Base-by-base conservation (phyloP, 2,888 invertebrate species). In the Frankliniella intonsa region DNA sequence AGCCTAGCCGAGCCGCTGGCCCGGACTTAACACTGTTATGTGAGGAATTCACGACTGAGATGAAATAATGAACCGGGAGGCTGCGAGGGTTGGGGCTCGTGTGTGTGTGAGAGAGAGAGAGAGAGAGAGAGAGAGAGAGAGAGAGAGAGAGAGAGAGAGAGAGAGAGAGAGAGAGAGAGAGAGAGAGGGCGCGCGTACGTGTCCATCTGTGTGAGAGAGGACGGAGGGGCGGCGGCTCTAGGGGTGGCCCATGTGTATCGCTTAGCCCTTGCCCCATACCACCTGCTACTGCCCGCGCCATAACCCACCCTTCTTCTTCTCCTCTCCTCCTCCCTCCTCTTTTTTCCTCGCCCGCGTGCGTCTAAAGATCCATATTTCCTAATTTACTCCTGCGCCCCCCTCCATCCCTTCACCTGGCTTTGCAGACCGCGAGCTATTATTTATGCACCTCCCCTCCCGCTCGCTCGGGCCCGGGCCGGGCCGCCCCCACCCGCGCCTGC, bases 21-120 rank as follows among this genome's bases (percentile, higher is more conserved):
- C 69, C 69, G 69, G 69, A 76, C 69, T 76, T 76, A 76, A 76
- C 69, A 22, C 69, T 76, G 69, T 76, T 76, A 76, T 76, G 69
- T 76, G 69, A 76, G 69, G 69, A 76, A 76, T 76, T 76, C 69
- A 76, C 69, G 69, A 76, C 69, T 76, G 12, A 25, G 69, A 76
- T 76, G 69, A 76, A 76, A 76, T 76, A 76, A 76, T 76, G 69
- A 76, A 76, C 69, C 25, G 69, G 5, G 11, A 14, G 55, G 38
- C 38, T 38, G 38, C 38, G 38, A 38, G 38, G 38, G 38, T 38
- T 38, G 38, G 38, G 2, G 38, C 38, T 38, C 38, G 38, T 38
- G 38, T 38, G 38, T 38, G 38, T 38, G 38, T 38, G 38, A 3
- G 38, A 3, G 38, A 3, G 38, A 38, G 38, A 3, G 38, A 38